These are phyloP conservation scores for Pampusana beccarii DNA, from an alignment of 2,113 vertebrate genomes.

Conservation along the genomic window DNA sequence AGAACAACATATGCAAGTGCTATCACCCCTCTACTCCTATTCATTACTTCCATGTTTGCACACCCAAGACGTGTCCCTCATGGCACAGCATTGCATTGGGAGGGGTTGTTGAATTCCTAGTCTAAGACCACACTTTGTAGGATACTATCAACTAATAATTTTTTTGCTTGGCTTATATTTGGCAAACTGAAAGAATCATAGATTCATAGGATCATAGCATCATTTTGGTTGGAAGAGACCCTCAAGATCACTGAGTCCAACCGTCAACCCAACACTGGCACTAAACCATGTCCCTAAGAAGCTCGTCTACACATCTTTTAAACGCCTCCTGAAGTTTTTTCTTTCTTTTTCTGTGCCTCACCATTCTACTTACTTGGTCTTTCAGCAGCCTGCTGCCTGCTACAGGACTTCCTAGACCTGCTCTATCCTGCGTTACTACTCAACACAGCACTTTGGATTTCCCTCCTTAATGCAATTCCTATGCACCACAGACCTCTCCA, in stretches of 20 bases:
- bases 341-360: neutral
- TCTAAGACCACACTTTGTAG: neutral
- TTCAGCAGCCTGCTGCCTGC: neutral
- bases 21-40: neutral
- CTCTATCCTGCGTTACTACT: neutral
- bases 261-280: too few species aligned
- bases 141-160: fast-evolving
- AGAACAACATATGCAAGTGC: neutral
- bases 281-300: neutral
- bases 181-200: neutral
- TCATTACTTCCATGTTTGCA: neutral
- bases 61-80: neutral
- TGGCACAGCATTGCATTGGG: neutral
- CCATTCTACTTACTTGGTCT: fast-evolving
- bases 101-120: neutral
- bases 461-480: neutral
- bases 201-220: too few species aligned
- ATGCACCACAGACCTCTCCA: neutral
- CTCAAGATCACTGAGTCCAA: too few species aligned
- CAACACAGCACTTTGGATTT: neutral
- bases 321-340: neutral
- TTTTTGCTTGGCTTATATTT: neutral
- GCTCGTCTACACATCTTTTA: neutral
- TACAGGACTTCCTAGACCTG: neutral
- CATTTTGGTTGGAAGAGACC: too few species aligned